Evolutionary conservation across 2,888 invertebrate genomes (phyloP).

Genomic region (Muschampia plurimacula): DNA sequence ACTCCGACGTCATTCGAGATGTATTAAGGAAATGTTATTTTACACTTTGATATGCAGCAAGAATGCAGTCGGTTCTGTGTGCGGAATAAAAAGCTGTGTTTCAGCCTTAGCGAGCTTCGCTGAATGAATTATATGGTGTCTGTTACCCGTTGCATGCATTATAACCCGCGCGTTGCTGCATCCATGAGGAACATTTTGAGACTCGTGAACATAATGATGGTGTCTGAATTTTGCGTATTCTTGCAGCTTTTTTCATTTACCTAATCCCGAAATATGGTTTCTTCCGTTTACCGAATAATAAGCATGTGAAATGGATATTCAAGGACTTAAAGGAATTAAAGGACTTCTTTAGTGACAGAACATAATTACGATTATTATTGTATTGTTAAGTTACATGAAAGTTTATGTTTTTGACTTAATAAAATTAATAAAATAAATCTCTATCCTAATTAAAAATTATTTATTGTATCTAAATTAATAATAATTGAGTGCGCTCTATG

Average conservation of each 20-base stretch:
- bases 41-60: constrained; percentile 70
- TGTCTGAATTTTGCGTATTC: not conserved
- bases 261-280: constrained; percentile 5
- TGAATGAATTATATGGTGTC: constrained; percentile 47
- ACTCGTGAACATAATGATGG: constrained; percentile 20
- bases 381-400: no score
- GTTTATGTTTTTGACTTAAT: no score
- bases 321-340: not conserved
- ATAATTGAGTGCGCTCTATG: no score
- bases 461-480: no score
- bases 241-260: constrained; percentile 11
- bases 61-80: constrained; percentile 57
- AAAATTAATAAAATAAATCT: no score
- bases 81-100: constrained; percentile 55
- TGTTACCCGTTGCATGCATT: constrained; percentile 39
- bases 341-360: no score
- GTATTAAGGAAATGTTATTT: constrained; percentile 77
- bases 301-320: not conserved
- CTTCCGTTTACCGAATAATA: not conserved
- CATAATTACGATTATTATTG: no score
- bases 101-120: constrained; percentile 44
- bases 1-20: constrained; percentile 74
- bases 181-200: constrained; percentile 27
- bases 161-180: constrained; percentile 19
- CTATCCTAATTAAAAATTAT: no score